Evolutionary conservation across 2,797 vertebrate genomes (phyloP).

Genomic region (Hydrophis major): DNA sequence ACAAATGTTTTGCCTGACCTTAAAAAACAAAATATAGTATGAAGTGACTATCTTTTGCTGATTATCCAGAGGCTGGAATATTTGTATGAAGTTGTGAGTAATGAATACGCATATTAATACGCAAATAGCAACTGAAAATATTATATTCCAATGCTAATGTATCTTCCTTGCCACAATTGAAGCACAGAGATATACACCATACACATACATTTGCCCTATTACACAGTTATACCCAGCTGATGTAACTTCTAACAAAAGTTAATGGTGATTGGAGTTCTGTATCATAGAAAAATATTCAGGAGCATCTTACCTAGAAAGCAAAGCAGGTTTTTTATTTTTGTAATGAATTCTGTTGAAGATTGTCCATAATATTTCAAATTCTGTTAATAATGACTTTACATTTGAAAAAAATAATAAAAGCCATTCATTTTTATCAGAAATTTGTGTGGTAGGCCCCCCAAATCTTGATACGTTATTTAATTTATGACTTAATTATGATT

Average conservation of each 20-base stretch:
- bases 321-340: background rate
- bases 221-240: background rate
- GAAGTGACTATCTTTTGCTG: background rate
- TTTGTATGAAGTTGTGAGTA: background rate
- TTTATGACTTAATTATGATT: background rate
- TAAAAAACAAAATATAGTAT: background rate
- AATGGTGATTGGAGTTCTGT: background rate
- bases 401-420: slow-evolving; percentile 9
- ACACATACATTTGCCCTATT: background rate
- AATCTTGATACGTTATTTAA: background rate
- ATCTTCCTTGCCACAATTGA: background rate
- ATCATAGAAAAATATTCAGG: background rate
- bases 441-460: background rate
- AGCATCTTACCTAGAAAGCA: background rate
- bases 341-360: background rate
- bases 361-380: slow-evolving; percentile 46
- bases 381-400: slow-evolving; percentile 4
- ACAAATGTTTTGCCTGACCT: background rate
- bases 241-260: background rate
- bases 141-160: background rate
- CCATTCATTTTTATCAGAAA: background rate
- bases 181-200: background rate
- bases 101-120: background rate
- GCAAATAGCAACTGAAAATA: background rate
- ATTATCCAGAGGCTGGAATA: background rate